These are phyloP conservation scores for Neomicropteryx cornuta DNA, from an alignment of 1,140 invertebrate genomes.

Conservation along the genomic window DNA sequence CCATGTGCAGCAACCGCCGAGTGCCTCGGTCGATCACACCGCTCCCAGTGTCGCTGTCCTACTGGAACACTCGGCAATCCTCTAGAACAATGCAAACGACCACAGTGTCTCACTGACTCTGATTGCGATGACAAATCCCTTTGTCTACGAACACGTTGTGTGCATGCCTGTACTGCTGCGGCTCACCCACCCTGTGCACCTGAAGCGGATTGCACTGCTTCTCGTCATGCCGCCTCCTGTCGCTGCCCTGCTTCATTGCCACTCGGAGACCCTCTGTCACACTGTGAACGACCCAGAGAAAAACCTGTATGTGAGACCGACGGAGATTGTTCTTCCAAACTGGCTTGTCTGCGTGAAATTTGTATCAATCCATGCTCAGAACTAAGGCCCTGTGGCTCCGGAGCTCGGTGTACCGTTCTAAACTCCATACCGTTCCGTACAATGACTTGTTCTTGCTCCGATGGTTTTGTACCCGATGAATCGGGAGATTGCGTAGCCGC, in stretches of 20 bases:
- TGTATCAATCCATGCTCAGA: slow-evolving; percentile 69
- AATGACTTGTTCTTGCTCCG: slow-evolving; percentile 74
- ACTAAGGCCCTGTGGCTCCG: slow-evolving; percentile 59
- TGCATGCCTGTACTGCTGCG: slow-evolving; percentile 58
- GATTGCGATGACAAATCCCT: slow-evolving; percentile 62
- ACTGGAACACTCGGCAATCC: slow-evolving; percentile 63
- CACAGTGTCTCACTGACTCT: slow-evolving; percentile 65
- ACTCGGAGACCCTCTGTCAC: slow-evolving; percentile 64
- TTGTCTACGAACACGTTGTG: slow-evolving; percentile 59
- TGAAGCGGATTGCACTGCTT: slow-evolving; percentile 67
- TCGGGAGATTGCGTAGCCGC: slow-evolving; percentile 64
- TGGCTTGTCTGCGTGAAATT: slow-evolving; percentile 68
- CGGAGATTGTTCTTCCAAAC: slow-evolving; percentile 63
- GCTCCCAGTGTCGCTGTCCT: slow-evolving; percentile 63
- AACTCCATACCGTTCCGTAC: slow-evolving; percentile 73
- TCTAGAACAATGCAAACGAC: slow-evolving; percentile 61
- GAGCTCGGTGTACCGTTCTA: slow-evolving; percentile 63
- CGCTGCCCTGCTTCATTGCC: slow-evolving; percentile 64
- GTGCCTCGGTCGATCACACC: slow-evolving; percentile 67
- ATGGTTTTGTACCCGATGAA: slow-evolving; percentile 67
- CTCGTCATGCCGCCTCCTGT: slow-evolving; percentile 65
- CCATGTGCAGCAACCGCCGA: slow-evolving; percentile 73
- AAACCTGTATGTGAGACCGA: slow-evolving; percentile 68
- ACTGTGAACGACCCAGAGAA: slow-evolving; percentile 50
- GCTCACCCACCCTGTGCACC: slow-evolving; percentile 57